Conservation (phyloP, 2,113 vertebrate genomes). For the Glaucidium brasilianum region DNA sequence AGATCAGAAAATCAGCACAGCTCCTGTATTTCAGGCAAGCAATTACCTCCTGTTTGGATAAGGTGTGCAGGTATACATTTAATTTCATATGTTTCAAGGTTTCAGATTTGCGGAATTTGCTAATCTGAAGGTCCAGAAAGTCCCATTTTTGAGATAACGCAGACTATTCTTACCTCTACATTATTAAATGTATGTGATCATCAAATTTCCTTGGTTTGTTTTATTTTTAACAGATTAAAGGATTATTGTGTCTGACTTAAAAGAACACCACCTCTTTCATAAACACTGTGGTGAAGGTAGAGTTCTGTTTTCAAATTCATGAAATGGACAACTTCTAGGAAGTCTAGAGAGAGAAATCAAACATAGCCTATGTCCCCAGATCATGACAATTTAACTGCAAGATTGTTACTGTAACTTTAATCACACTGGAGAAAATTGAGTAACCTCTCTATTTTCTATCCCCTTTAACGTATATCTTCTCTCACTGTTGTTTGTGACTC, state of each 20-base stretch:
- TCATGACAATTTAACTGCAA: neutral
- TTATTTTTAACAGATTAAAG: neutral
- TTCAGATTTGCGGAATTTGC: neutral
- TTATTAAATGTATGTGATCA: neutral
- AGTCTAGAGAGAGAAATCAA: neutral
- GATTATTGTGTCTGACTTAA: neutral
- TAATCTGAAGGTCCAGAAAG: neutral
- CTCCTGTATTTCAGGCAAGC: neutral
- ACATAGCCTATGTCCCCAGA: neutral
- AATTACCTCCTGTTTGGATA: neutral
- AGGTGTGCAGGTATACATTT: neutral
- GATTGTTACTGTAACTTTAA: neutral
- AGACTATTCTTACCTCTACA: neutral
- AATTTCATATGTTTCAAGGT: neutral
- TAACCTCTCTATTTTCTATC: neutral
- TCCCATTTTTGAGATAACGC: neutral
- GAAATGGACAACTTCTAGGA: neutral
- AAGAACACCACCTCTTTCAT: neutral
- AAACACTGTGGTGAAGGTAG: neutral
- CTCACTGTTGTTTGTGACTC: neutral
- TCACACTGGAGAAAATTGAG: neutral
- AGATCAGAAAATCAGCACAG: neutral
- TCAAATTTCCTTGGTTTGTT: neutral
- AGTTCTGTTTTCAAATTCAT: neutral
- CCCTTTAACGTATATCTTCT: neutral